Evolutionary conservation across 1,140 invertebrate species (phyloP), one percentile per base, ranked within the genome.

Genomic region (Galleria mellonella): DNA sequence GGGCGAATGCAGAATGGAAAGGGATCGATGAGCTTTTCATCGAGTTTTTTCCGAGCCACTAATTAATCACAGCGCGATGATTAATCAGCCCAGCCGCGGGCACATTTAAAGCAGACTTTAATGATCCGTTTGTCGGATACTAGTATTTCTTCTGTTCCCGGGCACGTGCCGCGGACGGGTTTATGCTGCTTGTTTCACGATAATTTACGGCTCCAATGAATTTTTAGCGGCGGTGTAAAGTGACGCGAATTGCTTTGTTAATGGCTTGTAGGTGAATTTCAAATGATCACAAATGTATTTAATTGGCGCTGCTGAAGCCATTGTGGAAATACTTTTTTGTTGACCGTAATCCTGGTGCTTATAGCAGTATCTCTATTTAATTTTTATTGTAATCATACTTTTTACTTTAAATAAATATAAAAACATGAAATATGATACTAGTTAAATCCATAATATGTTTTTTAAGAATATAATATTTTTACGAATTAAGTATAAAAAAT

Each of bases 1-100:
- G 62, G 70, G 63, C 37, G 52, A 51, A 59, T 60, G 45, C 51
- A 67, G 56, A 67, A 53, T 13, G 53, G 52, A 23, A 23, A 23
- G 41, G 47, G 57, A 52, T 48, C 51, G 40, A 54, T 50, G 55
- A 29, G 52, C 54, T 63, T 61, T 72, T 76, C 60, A 68, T 55
- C 44, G 33, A 51, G 28, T 11, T 67, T 63, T 67, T 55, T 45
- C 56, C 56, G 43, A 45, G 44, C 39, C 53, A 61, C 48, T 64
- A 65, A 70, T 70, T 76, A 74, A 76, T 78, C 68, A 72, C 60
- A 32, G 55, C 39, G 55, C 60, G 65, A 82, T 73, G 72, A 78
- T 76, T 78, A 82, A 78, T 78, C 65, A 76, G 67, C 43, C 45
- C 48, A 59, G 68, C 67, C 66, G 59, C 62, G 51, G 62, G 62